Percentiles rank a stretch among this genome's conserved stretches.
Evolutionary conservation across 2,797 vertebrate species (phyloP).

Genomic region (Xenentodon cancila): DNA sequence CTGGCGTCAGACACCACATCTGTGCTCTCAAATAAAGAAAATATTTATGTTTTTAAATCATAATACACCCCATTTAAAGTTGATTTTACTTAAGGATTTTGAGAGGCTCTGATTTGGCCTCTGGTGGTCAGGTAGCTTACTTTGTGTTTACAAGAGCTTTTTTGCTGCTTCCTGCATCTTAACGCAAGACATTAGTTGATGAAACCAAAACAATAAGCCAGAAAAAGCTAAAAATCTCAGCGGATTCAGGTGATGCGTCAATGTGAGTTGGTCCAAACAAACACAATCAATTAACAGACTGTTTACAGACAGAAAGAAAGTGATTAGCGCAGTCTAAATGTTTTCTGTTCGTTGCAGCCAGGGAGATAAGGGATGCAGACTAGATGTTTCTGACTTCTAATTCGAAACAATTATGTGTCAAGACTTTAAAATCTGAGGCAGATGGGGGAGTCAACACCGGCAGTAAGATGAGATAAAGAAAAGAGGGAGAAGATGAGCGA

Average conservation of each 20-base stretch:
- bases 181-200: not conserved
- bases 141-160: too few species aligned
- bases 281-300: not conserved
- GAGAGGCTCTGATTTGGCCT: too few species aligned
- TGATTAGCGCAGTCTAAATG: not conserved
- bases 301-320: not conserved
- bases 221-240: not conserved
- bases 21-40: too few species aligned
- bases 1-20: too few species aligned
- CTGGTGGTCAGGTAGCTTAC: too few species aligned
- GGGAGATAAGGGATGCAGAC: too few species aligned
- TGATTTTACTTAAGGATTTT: too few species aligned
- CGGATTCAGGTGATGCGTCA: not conserved
- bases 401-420: not conserved
- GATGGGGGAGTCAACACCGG: not conserved
- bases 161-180: too few species aligned
- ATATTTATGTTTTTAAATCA: too few species aligned
- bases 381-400: too few species aligned
- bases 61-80: too few species aligned
- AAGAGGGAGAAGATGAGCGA: slow-evolving; percentile 32
- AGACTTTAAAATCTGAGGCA: slow-evolving; percentile 17
- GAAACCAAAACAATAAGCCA: not conserved
- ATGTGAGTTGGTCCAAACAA: not conserved
- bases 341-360: slow-evolving; percentile 3
- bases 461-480: slow-evolving; percentile 14